A percentile compares a stretch with the other conserved stretches of the same genome.
phyloP scores from a whole-genome alignment of 2,113 vertebrate species.

The Bolborhynchus lineola region DNA sequence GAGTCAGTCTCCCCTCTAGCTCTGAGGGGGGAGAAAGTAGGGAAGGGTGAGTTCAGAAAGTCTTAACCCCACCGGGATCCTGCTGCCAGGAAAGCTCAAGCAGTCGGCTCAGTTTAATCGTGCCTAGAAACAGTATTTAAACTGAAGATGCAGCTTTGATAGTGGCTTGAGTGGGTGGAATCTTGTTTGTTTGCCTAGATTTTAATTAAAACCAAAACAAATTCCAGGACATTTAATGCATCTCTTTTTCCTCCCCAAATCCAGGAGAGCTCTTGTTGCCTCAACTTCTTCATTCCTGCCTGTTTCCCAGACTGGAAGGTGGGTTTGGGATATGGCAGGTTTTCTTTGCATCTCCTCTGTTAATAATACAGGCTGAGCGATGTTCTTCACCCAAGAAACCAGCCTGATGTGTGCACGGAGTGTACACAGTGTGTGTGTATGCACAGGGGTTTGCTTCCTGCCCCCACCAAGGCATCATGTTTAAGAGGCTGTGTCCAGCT shows the following conservation, averaged over 20 bases:
- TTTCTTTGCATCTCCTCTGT: not conserved
- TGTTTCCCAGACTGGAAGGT: not conserved
- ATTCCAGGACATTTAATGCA: not conserved
- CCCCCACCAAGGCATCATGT: not conserved
- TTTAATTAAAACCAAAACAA: not conserved
- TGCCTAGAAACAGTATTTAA: conserved; percentile 19
- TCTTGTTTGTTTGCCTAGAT: not conserved
- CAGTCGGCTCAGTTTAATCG: not conserved
- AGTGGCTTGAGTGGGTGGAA: not conserved
- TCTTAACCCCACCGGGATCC: not conserved
- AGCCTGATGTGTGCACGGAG: not conserved
- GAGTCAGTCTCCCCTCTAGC: conserved; percentile 57
- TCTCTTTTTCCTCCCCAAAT: not conserved
- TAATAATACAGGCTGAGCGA: not conserved
- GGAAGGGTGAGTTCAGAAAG: conserved; percentile 30
- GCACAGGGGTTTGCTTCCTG: not conserved
- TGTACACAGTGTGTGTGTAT: not conserved
- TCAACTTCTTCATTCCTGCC: not conserved
- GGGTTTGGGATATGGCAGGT: not conserved
- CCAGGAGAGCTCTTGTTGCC: not conserved
- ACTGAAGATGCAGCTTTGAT: not conserved
- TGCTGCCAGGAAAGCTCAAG: not conserved
- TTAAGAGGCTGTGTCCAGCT: not conserved
- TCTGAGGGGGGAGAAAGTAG: conserved; percentile 18
- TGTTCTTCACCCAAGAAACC: not conserved